These are phyloP conservation scores for Dusona sp. DNA, from an alignment of 2,888 invertebrate genomes.

Conservation along the genomic window DNA sequence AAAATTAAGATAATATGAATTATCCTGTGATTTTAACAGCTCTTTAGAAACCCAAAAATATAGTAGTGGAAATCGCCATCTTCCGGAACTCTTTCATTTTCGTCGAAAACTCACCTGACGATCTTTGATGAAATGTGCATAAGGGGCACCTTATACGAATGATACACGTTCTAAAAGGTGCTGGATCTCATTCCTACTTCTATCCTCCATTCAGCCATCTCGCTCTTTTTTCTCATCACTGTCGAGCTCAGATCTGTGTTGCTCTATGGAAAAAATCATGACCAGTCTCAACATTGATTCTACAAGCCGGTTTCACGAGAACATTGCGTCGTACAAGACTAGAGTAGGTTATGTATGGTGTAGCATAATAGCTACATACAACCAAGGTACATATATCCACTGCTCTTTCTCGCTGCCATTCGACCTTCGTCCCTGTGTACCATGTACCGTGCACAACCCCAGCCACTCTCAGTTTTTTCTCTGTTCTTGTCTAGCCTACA, in stretches of 20 bases:
- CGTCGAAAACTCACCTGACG: slow-evolving; percentile 4
- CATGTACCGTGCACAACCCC: slow-evolving; percentile 65
- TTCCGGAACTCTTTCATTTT: slow-evolving; percentile 1
- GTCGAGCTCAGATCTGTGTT: slow-evolving; percentile 39
- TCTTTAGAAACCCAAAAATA: neutral
- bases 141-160: neutral
- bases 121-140: neutral
- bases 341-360: slow-evolving; percentile 42
- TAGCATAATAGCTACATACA: slow-evolving; percentile 45
- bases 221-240: slow-evolving; percentile 52
- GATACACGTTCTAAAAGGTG: neutral
- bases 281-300: slow-evolving; percentile 83
- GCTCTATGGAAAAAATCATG: slow-evolving; percentile 76
- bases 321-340: slow-evolving; percentile 37
- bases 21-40: neutral
- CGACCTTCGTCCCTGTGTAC: slow-evolving; percentile 66
- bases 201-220: slow-evolving; percentile 34
- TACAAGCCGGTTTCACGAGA: slow-evolving; percentile 74
- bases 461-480: slow-evolving; percentile 49
- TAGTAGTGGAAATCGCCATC: neutral
- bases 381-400: slow-evolving; percentile 34
- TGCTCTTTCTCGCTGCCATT: slow-evolving; percentile 56
- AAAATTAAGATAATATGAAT: neutral
- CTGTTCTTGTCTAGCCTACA: slow-evolving; percentile 49
- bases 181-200: slow-evolving; percentile 10